These are phyloP conservation scores for Odontamblyopus rebecca DNA, from an alignment of 2,797 vertebrate species.

Conservation along the genomic window DNA sequence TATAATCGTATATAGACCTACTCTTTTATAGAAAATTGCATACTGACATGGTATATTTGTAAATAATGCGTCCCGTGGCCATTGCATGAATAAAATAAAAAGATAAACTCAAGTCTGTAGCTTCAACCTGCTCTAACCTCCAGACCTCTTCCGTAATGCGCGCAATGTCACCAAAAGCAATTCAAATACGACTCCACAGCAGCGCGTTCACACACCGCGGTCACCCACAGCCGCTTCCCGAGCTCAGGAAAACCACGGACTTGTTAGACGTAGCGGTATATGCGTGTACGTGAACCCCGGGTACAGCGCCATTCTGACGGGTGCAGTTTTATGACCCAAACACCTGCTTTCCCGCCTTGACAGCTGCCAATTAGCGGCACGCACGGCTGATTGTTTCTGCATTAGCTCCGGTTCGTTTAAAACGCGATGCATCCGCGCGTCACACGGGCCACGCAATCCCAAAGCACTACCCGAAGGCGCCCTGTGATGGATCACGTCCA, in stretches of 20 bases:
- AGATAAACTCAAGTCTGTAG: background rate
- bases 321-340: background rate
- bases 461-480: background rate
- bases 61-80: background rate
- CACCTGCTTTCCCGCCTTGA: conserved; percentile 7
- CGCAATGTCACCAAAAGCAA: background rate
- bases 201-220: background rate
- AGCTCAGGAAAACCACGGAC: background rate
- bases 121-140: conserved; percentile 2
- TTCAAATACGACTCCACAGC: background rate
- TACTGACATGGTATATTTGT: background rate
- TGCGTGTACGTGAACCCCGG: background rate
- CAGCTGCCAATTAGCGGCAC: conserved; percentile 12
- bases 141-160: background rate
- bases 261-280: background rate
- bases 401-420: background rate
- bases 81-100: background rate
- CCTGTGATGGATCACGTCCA: background rate
- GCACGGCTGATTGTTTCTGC: conserved; percentile 3
- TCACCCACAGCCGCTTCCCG: background rate
- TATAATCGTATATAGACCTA: too few relatives aligned
- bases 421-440: background rate
- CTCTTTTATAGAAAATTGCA: too few relatives aligned
- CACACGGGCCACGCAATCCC: background rate
- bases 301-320: background rate